A percentile compares a stretch with the other conserved stretches of the same genome.
Conservation (phyloP, 1,140 invertebrate genomes). For the Vanessa atalanta region DNA sequence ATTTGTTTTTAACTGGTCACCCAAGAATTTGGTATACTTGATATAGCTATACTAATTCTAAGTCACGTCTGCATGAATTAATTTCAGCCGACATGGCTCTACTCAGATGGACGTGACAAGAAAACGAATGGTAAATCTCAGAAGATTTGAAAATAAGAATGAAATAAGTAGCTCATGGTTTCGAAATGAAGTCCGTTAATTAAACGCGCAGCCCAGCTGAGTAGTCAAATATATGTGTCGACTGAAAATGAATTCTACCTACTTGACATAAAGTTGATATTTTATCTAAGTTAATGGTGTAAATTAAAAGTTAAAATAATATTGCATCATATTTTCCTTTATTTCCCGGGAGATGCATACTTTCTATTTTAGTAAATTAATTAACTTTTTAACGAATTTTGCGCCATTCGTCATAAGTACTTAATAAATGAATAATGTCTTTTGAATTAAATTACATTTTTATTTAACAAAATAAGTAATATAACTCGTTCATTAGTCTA, state of each 20-base stretch:
- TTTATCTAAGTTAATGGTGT: not conserved
- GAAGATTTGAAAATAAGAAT: conserved; percentile 31
- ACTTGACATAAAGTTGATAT: not conserved
- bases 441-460: not conserved
- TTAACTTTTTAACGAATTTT: not conserved
- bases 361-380: conserved; percentile 12
- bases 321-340: conserved; percentile 1
- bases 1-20: not conserved
- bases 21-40: no score
- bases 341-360: conserved; percentile 7
- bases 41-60: not conserved
- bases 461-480: no score
- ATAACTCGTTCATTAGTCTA: no score
- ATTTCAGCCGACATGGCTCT: conserved; percentile 24
- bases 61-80: conserved; percentile 27
- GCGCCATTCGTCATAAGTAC: not conserved
- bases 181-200: conserved; percentile 27
- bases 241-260: not conserved
- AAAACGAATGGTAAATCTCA: conserved; percentile 26
- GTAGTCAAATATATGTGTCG: conserved; percentile 1
- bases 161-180: conserved; percentile 26
- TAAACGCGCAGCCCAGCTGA: conserved; percentile 19
- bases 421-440: not conserved
- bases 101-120: conserved; percentile 22
- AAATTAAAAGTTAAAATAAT: conserved; percentile 17